A percentile compares a stretch with the other conserved stretches of the same genome.
phyloP scores from a whole-genome alignment of 2,797 vertebrate species.

The Dipus sagitta region DNA sequence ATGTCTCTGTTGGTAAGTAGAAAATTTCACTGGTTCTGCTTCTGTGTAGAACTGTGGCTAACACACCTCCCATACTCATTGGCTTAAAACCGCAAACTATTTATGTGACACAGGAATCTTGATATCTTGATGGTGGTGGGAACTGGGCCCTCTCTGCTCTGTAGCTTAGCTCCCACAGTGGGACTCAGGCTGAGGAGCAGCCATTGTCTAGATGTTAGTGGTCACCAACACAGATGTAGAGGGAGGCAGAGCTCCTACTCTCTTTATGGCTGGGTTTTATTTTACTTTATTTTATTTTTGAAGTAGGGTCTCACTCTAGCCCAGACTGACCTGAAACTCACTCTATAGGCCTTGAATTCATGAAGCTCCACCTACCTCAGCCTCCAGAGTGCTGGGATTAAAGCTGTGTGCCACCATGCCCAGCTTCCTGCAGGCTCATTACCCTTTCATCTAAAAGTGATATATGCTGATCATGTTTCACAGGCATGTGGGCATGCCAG shows the following conservation, averaged over 20 bases:
- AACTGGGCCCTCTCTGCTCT: not conserved
- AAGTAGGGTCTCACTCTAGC: too few species aligned
- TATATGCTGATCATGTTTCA: not conserved
- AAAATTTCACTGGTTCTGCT: not conserved
- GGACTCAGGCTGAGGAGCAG: not conserved
- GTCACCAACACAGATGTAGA: not conserved
- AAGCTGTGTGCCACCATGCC: too few species aligned
- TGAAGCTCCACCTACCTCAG: too few species aligned
- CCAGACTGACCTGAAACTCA: too few species aligned
- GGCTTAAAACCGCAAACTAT: slow-evolving; percentile 3
- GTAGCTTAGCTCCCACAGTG: not conserved
- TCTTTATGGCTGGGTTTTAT: not conserved
- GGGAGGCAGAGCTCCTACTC: not conserved
- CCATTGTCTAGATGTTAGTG: too few species aligned
- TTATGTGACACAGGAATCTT: not conserved
- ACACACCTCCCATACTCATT: not conserved
- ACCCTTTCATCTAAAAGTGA: not conserved
- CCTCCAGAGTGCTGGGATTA: too few species aligned
- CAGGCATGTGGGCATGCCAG: not conserved
- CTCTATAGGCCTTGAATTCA: too few species aligned
- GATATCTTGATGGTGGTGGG: not conserved
- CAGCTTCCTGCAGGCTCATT: not conserved
- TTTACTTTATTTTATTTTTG: too few species aligned
- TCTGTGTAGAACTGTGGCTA: not conserved
- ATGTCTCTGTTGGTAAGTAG: not conserved